These are phyloP conservation scores for Xylocopa sonorina DNA, from an alignment of 1,140 invertebrate genomes.

Conservation along the genomic window DNA sequence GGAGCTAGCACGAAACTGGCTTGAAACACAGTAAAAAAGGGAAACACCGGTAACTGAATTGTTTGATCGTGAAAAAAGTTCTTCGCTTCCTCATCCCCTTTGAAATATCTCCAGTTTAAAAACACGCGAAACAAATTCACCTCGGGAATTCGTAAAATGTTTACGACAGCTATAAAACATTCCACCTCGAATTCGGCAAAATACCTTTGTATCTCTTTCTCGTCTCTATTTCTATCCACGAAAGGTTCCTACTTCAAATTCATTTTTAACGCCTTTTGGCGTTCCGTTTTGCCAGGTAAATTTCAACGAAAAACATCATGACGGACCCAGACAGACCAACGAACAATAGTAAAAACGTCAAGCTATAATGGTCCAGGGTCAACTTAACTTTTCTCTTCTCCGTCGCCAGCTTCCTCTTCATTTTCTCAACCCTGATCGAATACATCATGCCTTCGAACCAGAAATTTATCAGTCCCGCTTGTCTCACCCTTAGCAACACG, in stretches of 20 bases:
- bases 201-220: not conserved
- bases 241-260: too few species aligned
- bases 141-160: not conserved
- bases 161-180: not conserved
- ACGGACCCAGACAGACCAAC: conserved; percentile 44
- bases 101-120: not conserved
- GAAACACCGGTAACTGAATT: not conserved
- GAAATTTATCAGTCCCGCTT: conserved; percentile 55
- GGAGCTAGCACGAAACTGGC: too few species aligned
- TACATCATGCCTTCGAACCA: conserved; percentile 57
- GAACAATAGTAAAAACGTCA: conserved; percentile 59
- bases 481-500: conserved; percentile 50
- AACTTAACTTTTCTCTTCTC: conserved; percentile 42
- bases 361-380: conserved; percentile 61
- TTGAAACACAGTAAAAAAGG: not conserved
- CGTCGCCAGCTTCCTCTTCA: conserved; percentile 8
- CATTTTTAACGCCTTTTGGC: not conserved
- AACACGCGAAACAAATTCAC: not conserved
- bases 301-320: conserved; percentile 59
- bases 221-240: not conserved
- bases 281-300: conserved; percentile 26
- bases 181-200: not conserved
- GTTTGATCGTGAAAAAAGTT: not conserved
- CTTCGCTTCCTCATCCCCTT: not conserved
- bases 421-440: not conserved